These are phyloP conservation scores for Rutpela maculata DNA, from an alignment of 2,888 invertebrate species.

Conservation along the genomic window DNA sequence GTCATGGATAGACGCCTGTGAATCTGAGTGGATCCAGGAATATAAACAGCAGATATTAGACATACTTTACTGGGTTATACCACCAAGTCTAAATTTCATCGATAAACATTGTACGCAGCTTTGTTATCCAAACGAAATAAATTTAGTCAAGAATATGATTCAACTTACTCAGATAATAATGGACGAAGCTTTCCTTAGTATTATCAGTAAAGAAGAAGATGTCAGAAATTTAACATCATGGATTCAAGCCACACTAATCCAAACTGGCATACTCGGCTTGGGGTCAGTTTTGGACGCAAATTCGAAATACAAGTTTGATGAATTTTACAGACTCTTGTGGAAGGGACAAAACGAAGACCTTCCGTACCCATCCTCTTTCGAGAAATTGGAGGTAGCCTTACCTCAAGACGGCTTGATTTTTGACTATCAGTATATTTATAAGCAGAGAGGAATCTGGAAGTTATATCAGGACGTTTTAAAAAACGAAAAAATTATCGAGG, in stretches of 20 bases:
- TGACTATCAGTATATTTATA: constrained; percentile 78
- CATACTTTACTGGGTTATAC: constrained; percentile 77
- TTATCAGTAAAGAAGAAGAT: constrained; percentile 66
- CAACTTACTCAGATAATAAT: constrained; percentile 70
- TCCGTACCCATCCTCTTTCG: constrained; percentile 75
- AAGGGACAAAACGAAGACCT: constrained; percentile 68
- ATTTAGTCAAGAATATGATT: constrained; percentile 69
- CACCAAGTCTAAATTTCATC: constrained; percentile 76
- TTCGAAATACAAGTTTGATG: constrained; percentile 70
- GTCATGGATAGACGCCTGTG: constrained; percentile 72
- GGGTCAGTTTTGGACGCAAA: constrained; percentile 79
- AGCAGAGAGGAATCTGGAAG: constrained; percentile 78
- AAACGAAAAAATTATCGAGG: constrained; percentile 71
- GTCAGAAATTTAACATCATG: constrained; percentile 74
- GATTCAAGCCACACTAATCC: constrained; percentile 76
- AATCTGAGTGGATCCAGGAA: constrained; percentile 60
- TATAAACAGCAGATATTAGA: constrained; percentile 65
- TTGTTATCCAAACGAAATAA: constrained; percentile 68
- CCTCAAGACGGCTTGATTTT: constrained; percentile 78
- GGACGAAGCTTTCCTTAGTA: constrained; percentile 65
- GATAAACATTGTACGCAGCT: constrained; percentile 72
- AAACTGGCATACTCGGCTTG: constrained; percentile 85
- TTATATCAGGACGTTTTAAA: constrained; percentile 77
- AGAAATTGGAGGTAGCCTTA: constrained; percentile 76
- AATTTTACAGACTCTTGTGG: constrained; percentile 71